These are phyloP conservation scores for Lepilemur ruficaudatus DNA, from an alignment of 2,797 vertebrate genomes.

Conservation along the genomic window DNA sequence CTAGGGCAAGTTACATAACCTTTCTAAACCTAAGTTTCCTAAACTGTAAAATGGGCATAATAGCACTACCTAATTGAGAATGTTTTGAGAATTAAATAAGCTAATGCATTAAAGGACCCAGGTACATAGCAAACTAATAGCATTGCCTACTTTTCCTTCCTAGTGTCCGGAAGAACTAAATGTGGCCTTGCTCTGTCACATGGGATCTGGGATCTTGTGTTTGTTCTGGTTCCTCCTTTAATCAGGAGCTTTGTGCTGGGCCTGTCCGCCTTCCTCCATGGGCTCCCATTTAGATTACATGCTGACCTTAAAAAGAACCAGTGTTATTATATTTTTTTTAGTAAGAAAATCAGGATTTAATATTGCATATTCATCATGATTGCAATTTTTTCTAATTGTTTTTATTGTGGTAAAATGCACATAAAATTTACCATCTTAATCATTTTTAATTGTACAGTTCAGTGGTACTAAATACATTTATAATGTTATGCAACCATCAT, in stretches of 20 bases:
- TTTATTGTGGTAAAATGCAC: not conserved
- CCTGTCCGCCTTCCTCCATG: not conserved
- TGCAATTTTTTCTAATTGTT: not conserved
- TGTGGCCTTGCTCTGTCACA: not conserved
- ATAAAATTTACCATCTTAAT: not conserved
- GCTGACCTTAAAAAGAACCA: not conserved
- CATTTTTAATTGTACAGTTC: not conserved
- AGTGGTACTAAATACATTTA: not conserved
- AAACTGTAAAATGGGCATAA: not conserved
- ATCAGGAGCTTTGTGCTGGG: not conserved
- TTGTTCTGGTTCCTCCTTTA: not conserved
- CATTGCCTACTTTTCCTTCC: not conserved
- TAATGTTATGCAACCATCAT: not conserved
- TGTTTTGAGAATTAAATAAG: conserved; percentile 2
- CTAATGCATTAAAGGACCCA: not conserved
- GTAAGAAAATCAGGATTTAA: not conserved
- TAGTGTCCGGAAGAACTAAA: not conserved
- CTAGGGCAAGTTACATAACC: not conserved
- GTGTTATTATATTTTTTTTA: not conserved
- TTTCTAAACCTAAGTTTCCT: not conserved
- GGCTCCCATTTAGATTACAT: not conserved
- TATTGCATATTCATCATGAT: not conserved
- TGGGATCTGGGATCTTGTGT: too few relatives aligned
- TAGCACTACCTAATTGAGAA: not conserved
- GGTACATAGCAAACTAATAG: not conserved